phyloP scores from a whole-genome alignment of 2,113 vertebrate species.

The Sapajus apella region DNA sequence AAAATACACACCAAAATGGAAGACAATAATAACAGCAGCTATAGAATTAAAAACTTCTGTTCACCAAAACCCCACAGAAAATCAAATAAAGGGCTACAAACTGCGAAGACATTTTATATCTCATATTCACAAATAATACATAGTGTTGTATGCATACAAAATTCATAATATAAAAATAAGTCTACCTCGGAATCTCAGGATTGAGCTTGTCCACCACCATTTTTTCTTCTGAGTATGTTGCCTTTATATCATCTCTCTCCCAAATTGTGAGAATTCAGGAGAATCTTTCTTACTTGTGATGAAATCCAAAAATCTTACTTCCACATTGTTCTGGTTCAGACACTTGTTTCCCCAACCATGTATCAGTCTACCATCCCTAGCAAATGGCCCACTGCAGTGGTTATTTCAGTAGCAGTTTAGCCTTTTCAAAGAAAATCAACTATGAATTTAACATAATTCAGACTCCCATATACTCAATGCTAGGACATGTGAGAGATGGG shows the following conservation, averaged over 20 bases:
- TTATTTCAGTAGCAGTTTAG: background rate
- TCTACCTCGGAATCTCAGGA: background rate
- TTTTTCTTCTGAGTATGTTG: background rate
- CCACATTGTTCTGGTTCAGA: background rate
- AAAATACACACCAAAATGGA: background rate
- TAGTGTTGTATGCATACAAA: background rate
- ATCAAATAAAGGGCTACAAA: background rate
- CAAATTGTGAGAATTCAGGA: constrained; percentile 1
- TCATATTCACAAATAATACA: background rate
- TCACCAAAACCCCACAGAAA: background rate
- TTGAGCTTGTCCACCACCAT: background rate
- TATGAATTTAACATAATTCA: background rate
- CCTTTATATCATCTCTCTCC: background rate
- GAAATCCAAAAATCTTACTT: background rate
- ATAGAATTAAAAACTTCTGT: background rate
- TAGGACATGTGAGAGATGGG: background rate
- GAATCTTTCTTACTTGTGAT: background rate
- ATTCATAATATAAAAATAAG: constrained; percentile 5
- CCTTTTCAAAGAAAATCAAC: constrained; percentile 12
- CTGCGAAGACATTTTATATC: background rate
- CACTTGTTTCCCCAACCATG: background rate
- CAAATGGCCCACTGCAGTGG: background rate
- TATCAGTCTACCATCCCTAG: background rate
- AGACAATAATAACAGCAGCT: background rate
- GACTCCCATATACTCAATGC: background rate